A percentile compares a stretch with the other conserved stretches of the same genome.
phyloP scores from a whole-genome alignment of 2,113 vertebrate genomes.

The Phainopepla nitens region DNA sequence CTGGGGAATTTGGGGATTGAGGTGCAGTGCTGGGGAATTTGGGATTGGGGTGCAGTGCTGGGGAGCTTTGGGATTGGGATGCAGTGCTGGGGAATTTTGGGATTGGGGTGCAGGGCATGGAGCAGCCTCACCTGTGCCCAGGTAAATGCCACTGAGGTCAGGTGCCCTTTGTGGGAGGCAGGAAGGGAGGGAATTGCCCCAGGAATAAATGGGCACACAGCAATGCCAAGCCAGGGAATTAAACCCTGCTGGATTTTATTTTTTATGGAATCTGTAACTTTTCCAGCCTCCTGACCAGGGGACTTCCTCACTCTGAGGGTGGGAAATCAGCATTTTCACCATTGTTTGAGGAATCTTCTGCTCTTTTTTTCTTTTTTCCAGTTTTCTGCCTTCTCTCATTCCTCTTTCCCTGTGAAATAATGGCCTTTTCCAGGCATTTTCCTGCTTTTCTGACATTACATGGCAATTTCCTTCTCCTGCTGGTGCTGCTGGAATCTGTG shows the following conservation, averaged over 20 bases:
- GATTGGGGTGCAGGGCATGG: not conserved
- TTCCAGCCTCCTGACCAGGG: not conserved
- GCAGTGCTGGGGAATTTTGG: no score
- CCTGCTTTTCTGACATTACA: not conserved
- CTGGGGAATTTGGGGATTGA: no score
- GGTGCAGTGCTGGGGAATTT: no score
- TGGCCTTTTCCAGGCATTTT: not conserved
- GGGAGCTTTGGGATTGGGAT: no score
- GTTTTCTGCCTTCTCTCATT: not conserved
- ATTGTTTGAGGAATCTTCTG: not conserved
- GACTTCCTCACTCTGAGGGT: not conserved
- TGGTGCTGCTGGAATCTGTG: not conserved
- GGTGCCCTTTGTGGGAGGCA: not conserved
- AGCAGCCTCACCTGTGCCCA: not conserved
- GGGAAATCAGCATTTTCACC: not conserved
- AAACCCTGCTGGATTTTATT: rapidly evolving
- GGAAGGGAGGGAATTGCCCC: not conserved
- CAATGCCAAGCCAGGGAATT: not conserved
- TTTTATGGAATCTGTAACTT: not conserved
- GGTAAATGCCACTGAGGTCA: not conserved
- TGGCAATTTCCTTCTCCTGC: not conserved
- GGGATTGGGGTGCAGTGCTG: not conserved
- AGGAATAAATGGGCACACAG: rapidly evolving
- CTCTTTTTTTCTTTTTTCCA: not conserved
- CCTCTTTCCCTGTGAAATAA: not conserved